Evolutionary conservation across 1,140 invertebrate species (phyloP), one percentile per base, ranked within the genome.

Genomic region (Ladona fulva): DNA sequence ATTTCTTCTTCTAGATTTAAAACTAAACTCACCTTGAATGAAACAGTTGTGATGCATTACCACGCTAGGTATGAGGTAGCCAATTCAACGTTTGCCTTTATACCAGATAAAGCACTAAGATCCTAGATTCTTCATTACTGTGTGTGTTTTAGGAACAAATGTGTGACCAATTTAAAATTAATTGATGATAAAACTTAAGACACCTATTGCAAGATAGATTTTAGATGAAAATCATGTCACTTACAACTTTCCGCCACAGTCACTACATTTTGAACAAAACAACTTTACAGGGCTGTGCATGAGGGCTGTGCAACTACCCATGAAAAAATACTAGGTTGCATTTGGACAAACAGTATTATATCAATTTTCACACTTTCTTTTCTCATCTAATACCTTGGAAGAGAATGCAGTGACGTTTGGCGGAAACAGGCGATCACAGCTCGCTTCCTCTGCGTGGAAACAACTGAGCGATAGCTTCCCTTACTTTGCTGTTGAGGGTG

Each of bases 361-460:
- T 14, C 19, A 25, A 42, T 75, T 10, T 66, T 10, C 74, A 75
- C 74, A 42, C 24, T 75, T 75, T 75, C n/a, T 5, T 25, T 25
- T 75, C 74, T 75, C 74, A 42, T 75, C 74, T 42, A 87, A 86
- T 92, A 97, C 97, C 97, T 98, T 84, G 97, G 97, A 84, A 99
- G 89, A 86, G 95, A 95, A 89, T 99, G 97, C 80, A 99, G 89
- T 80, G 98, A 96, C 82, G 93, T 92, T 90, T 99, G 98, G 82
- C 98, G 91, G 91, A 99, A 99, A 89, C 98, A 99, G 84, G 97
- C 97, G 86, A 99, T 97, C 81, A 99, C 97, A 37, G 98, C 98
- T 86, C 97, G 91, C 88, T 99, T 99, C 81, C 98, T 90, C 87
- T 99, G 97, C 82, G 96, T 97, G 42, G 97, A 98, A 80, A 99